Evolutionary conservation across 2,797 vertebrate species (phyloP), one percentile per base, ranked within the genome.

Genomic region (Tokudaia tokunoshimensis): DNA sequence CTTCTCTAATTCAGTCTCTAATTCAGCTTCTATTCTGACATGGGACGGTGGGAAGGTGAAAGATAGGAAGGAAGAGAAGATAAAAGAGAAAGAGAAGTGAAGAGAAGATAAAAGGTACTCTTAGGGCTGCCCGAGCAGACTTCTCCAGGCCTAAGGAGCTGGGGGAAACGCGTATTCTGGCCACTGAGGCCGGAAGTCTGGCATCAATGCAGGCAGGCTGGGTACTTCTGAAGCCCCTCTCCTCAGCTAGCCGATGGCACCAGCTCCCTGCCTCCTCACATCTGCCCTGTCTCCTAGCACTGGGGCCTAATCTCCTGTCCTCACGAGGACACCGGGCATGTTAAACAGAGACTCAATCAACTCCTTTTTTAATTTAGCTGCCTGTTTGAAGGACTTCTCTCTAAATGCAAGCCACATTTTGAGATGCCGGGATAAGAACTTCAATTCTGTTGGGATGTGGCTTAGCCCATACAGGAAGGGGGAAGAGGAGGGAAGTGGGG

Each of bases 151-250:
- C 0, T 12, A 13, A 57, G 1, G 22, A 61, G 14, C 84, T 29
- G 15, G 55, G 10, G n/a, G 3, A 76, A 76, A 61, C 26, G 24
- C 24, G 1, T 0, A 15, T 26, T 76, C 57, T 50, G 41, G 37
- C 57, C 44, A 5, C 74, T n/a, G 41, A 22, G 87, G 9, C 15
- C 37, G 31, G 0, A 19, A 41, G 31, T 59, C 13, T 20, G 52
- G 14, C 34, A 1, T 9, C 2, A 0, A 9, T 0, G 34, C 3
- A 0, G 24, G 72, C 19, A 3, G 37, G 31, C 0, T 15, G 34
- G 4, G 59, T 15, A n/a, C 67, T 55, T 20, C 70, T 2, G 17
- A 72, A 61, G 24, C 75, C n/a, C 22, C 11, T 0, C 15, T 2
- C 47, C 75, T 24, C 3, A 8, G 34, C 76, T 34, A 20, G 12